Base-by-base conservation (phyloP, 35 echinoderm and acorn worm genomes). In the Ophioderma brevispina region DNA sequence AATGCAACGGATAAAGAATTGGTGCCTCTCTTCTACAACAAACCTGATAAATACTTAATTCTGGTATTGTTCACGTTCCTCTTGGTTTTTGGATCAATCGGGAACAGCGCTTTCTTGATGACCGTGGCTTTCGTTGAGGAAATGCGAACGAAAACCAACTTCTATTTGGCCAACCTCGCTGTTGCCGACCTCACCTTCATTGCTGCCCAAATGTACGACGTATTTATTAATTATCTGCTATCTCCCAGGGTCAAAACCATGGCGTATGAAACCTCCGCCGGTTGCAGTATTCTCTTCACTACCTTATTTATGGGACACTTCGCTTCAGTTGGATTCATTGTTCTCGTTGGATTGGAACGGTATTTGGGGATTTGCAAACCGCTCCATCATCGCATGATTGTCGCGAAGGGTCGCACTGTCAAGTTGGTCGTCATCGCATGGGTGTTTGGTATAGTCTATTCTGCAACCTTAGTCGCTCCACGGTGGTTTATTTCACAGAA, bases 101-200 rank as follows among this genome's bases (percentile, higher is more conserved):
- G 86, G 38, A 98, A 98, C 50, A 40, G 92, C 1, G 93, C 93
- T 5, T 98, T 98, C 76, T 76, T 98, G n/a, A 85, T 86, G 50
- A 93, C 94, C 1, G 96, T 98, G 31, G 82, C 85, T 34, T 78
- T 82, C 25, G 55, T 98, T 10, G 89, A 86, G 14, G 55, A 86
- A 4, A 98, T 98, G 96, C 82, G 91, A 21, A 98, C 96, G 30
- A 83, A 87, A 28, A 98, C 94, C 37, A 98, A 98, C 76, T 87
- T 81, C 40, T 98, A 98, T 39, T 50, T 98, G 31, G 56, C 92
- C 10, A 95, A 95, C 70, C 33, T 98, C 85, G 96, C 96, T 0
- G 75, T 95, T 0, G 90, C 93, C 18, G 96, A 98, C 42, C 59
- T 94, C 5, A 76, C 95, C n/a, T 98, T 92, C 50, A 86, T 98